Evolutionary conservation across 1,140 invertebrate species (phyloP), one percentile per base, ranked within the genome.

Genomic region (Nephotettix cincticeps): DNA sequence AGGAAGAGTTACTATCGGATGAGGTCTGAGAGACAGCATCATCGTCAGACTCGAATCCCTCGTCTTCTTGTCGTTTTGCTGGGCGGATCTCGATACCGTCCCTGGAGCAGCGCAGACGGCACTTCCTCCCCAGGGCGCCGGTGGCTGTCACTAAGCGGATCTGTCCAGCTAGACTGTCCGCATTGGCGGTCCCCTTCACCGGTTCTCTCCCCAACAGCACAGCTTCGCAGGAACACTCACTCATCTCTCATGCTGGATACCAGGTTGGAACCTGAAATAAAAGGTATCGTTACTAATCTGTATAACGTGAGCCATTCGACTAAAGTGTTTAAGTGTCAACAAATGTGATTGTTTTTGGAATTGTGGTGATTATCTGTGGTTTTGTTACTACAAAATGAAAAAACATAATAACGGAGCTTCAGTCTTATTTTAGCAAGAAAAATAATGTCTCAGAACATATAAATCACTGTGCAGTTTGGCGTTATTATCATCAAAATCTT

Each of bases 31-130:
- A 77, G 3, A 72, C 64, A 1, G 72, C 36, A 29, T 76, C 75
- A 13, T 76, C 75, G 61, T 75, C 72, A 14, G 75, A 76, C 30
- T 77, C 76, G 47, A 77, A 77, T 0, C 76, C 76, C 29, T 77
- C 76, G 63, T 77, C 76, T 30, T 76, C 75, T 1, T 47, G 61
- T 13, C 67, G 61, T n/a, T 36, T 66, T 14, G 54, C 51, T 23
- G 68, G 68, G 0, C 51, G 32, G 25, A 75, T 56, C 51, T 76
- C 73, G 23, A 73, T 47, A 1, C 73, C 75, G 13, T 73, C 70
- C 0, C 71, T 58, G 19, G 30, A 58, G 47, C 71, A 71, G 1
- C 75, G 69, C 0, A 75, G 71, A 0, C 70, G 43, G 29, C 72
- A 75, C 25, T 30, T 51, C 56, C 40, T 58, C 2, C 25, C 45